phyloP scores from a whole-genome alignment of 2,113 vertebrate genomes.

The Peromyscus maniculatus region DNA sequence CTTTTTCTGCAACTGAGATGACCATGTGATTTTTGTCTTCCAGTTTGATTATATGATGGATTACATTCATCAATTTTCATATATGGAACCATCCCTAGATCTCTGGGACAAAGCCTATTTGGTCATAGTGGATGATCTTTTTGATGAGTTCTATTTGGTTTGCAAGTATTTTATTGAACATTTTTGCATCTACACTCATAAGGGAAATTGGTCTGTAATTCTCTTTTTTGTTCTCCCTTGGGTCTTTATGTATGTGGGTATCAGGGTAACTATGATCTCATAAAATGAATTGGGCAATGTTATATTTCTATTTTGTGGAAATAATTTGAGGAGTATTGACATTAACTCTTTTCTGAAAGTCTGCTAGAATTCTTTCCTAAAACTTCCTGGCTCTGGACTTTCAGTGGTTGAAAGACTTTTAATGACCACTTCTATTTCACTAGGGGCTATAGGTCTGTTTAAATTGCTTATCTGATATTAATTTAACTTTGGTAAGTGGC shows the following conservation, averaged over 20 bases:
- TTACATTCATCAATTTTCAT: background rate
- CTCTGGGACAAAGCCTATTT: background rate
- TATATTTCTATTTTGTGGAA: background rate
- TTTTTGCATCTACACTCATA: background rate
- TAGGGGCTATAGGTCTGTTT: background rate
- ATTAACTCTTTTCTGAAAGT: background rate
- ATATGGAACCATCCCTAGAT: background rate
- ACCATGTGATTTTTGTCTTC: background rate
- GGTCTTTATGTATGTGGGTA: background rate
- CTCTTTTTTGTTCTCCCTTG: background rate
- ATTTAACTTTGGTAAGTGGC: background rate
- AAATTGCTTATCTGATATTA: background rate
- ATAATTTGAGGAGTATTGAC: background rate
- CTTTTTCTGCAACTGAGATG: background rate
- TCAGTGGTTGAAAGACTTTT: background rate
- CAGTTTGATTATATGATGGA: background rate
- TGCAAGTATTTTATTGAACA: background rate
- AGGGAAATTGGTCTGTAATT: background rate
- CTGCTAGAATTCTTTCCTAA: background rate
- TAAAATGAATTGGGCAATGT: background rate
- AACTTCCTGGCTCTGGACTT: background rate
- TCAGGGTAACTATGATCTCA: background rate
- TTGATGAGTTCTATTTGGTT: background rate
- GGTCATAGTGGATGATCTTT: background rate
- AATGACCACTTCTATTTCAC: background rate